Conservation (phyloP, 2,113 vertebrate species). For the Gasterosteus aculeatus region DNA sequence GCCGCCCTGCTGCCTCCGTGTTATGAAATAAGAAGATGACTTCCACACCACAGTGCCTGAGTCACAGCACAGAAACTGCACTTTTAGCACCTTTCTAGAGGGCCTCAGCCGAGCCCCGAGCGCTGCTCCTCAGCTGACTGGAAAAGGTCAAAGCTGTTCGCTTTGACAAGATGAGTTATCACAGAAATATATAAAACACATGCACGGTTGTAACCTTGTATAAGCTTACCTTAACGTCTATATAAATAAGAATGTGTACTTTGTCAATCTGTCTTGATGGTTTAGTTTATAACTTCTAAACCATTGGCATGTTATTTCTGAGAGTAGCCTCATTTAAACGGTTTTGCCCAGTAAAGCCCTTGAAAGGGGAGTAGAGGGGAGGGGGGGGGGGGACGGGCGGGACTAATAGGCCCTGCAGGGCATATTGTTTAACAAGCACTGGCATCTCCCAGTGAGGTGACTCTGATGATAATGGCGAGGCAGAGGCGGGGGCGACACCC, state of each 20-base stretch:
- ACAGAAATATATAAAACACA: constrained; percentile 20
- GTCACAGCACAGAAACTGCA: constrained; percentile 62
- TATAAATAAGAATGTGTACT: constrained; percentile 39
- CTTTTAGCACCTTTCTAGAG: constrained; percentile 48
- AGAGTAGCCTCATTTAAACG: constrained; percentile 47
- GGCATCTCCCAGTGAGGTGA: constrained; percentile 45
- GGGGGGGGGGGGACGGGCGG: neutral
- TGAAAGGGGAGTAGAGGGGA: constrained; percentile 21
- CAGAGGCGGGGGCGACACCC: constrained; percentile 52
- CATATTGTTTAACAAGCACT: constrained; percentile 54
- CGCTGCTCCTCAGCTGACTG: constrained; percentile 27
- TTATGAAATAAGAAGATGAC: constrained; percentile 58
- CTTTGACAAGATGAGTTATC: constrained; percentile 53
- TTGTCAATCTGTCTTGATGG: constrained; percentile 27
- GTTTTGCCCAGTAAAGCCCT: constrained; percentile 46
- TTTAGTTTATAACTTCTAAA: constrained; percentile 34
- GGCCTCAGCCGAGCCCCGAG: constrained; percentile 37
- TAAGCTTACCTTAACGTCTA: constrained; percentile 38
- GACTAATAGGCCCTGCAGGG: constrained; percentile 50
- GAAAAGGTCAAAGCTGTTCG: constrained; percentile 58
- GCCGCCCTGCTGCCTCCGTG: constrained; percentile 11
- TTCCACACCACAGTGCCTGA: constrained; percentile 56
- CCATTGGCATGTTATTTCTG: constrained; percentile 43
- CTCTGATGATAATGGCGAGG: constrained; percentile 48
- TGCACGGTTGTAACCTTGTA: constrained; percentile 30